Evolutionary conservation across 2,888 invertebrate genomes (phyloP), one percentile per base, ranked within the genome.

Genomic region (Trypoxylon attenuatum): DNA sequence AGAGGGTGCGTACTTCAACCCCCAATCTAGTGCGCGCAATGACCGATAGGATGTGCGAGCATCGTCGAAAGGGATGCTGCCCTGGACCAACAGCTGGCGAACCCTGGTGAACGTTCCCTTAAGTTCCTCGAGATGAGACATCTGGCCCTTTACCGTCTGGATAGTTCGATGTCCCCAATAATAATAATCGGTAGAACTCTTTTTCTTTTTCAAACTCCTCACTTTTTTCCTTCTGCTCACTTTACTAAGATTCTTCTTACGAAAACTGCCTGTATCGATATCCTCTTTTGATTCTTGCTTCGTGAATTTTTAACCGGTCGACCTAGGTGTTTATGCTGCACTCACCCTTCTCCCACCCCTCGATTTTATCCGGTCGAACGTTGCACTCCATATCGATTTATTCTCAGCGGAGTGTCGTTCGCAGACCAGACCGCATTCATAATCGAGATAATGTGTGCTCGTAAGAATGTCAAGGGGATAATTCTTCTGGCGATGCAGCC

Each of bases 41-140:
- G 55, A 2, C 71, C 78, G 54, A 61, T 27, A 85, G 86, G 80
- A 79, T 64, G 84, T 77, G 77, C 53, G 54, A 41, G 25, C 22
- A n/a, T 25, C 55, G 49, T 5, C 6, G 23, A 15, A n/a, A 2
- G 47, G 76, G 84, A 85, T 82, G 84, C 82, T 85, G 83, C 38
- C 27, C 57, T 82, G 81, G 80, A 84, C 84, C 83, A 81, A 73
- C 75, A 66, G 41, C 80, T 85, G 81, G 84, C 82, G 85, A 56
- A 58, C 83, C 76, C 85, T 86, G 60, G 53, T 39, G 82, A 65
- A 51, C 54, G 69, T 43, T 23, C 45, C 42, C 1, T 2, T 2
- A 61, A 70, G 46, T 63, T 63, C 16, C 21, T 49, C 22, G 25
- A 39, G 33, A 43, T 59, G 41, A n/a, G 2, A 8, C 62, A 41